Conservation (phyloP, 2,113 vertebrate genomes). For the Anas platyrhynchos region DNA sequence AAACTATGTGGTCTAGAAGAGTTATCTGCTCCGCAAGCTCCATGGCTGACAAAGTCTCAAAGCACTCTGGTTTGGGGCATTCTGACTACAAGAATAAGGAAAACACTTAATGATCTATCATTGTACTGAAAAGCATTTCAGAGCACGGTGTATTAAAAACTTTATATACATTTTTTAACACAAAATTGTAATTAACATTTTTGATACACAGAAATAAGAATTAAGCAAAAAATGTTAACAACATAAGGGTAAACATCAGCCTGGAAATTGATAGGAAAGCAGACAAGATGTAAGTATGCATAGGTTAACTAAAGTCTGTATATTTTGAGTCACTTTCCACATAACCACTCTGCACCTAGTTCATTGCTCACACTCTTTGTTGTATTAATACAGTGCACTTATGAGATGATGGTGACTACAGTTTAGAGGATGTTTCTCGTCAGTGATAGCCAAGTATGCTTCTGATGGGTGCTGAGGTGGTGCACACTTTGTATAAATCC, state of each 20-base stretch:
- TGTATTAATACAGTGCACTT: not conserved
- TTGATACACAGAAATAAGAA: not conserved
- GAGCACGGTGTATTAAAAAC: not conserved
- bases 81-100: constrained; percentile 81
- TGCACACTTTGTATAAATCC: not conserved
- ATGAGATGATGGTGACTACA: not conserved
- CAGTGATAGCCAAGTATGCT: not conserved
- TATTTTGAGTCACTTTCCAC: not conserved
- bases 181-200: rapidly evolving
- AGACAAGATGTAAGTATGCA: not conserved
- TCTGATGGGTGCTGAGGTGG: not conserved
- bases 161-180: not conserved
- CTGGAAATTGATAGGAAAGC: not conserved
- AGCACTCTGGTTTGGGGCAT: constrained; percentile 87
- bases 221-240: not conserved
- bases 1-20: constrained; percentile 93
- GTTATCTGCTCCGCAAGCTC: constrained; percentile 98
- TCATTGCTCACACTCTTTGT: not conserved
- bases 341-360: not conserved
- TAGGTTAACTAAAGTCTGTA: not conserved
- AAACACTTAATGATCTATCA: not conserved
- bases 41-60: constrained; percentile 94
- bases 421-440: not conserved
- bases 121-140: not conserved
- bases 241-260: not conserved